Evolutionary conservation across 2,797 vertebrate species (phyloP), one percentile per base, ranked within the genome.

Genomic region (Lagocephalus sceleratus): DNA sequence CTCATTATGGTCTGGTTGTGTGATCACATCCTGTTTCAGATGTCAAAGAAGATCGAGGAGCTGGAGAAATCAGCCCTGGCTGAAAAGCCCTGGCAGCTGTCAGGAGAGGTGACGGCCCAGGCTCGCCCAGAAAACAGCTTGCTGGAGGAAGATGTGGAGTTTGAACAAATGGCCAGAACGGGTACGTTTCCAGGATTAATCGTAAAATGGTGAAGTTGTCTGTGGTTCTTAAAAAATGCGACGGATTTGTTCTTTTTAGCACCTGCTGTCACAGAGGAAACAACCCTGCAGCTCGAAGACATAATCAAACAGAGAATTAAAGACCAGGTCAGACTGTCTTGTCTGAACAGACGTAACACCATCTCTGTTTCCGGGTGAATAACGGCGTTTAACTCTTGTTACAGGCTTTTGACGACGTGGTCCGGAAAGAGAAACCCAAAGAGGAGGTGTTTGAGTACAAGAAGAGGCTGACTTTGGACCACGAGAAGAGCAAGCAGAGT

Each of bases 401-500:
- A 62, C 45, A 97, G 97, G 93, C 92, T 0, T 99, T 96, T 91
- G 96, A 99, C 63, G 97, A 98, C 20, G 96, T 99, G 4, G 92
- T 94, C 35, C 92, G 93, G 0, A 99, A 99, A 72, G 94, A 96
- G 83, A 99, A 95, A 58, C 95, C 95, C 0, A 98, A 96, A 70
- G 96, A 98, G 52, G 91, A 96, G 3, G 90, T 87, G 1, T 96
- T 92, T 85, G 95, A 98, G 47, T 99, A 96, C 68, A 99, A 98
- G 72, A 99, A 99, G 77, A 91, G 94, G 21, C 73, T 99, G 23
- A 94, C 93, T 0, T 81, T 99, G 83, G 95, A 98, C 76, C 94
- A 98, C 0, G 96, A 99, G 75, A 98, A 99, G 86, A 98, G 97
- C 89, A 99, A 99, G 63, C 83, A 93, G 76, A 99, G 96, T 79